phyloP scores from a whole-genome alignment of 53 echinoderm and acorn worm species.

The Henricia sp. region DNA sequence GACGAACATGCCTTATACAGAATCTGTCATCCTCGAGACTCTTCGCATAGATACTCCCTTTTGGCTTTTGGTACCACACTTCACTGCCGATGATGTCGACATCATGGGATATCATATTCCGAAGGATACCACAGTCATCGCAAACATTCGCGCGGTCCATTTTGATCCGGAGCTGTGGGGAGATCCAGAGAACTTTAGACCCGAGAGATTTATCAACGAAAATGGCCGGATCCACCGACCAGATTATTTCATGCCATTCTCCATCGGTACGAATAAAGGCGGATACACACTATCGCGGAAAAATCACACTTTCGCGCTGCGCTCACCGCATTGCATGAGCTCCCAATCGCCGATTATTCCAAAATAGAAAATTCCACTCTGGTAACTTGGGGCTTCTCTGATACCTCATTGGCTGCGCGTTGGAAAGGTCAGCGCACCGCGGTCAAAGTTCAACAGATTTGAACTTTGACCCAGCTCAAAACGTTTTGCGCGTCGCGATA shows the following conservation, averaged over 20 bases:
- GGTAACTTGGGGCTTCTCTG: too few relatives aligned
- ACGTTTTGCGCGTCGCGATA: too few relatives aligned
- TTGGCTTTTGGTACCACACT: constrained; percentile 30
- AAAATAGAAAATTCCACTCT: too few relatives aligned
- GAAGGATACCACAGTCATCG: constrained; percentile 25
- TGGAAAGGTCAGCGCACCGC: too few relatives aligned
- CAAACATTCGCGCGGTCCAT: constrained; percentile 43
- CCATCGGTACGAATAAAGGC: constrained; percentile 9
- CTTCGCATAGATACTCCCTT: constrained; percentile 44
- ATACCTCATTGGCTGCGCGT: too few relatives aligned
- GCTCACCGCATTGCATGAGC: too few relatives aligned
- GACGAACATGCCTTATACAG: constrained; percentile 52
- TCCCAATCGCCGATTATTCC: too few relatives aligned
- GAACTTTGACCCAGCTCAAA: too few relatives aligned
- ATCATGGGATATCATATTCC: constrained; percentile 42
- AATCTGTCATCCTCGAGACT: constrained; percentile 47
- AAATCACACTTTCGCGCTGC: too few relatives aligned
- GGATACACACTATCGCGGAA: too few relatives aligned
- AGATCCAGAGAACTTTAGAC: constrained; percentile 47
- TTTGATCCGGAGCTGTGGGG: constrained; percentile 44
- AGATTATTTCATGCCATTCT: constrained; percentile 30
- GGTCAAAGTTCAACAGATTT: too few relatives aligned
- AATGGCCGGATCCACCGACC: constrained; percentile 7
- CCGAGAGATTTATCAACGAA: constrained; percentile 46
- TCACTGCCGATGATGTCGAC: constrained; percentile 26